Evolutionary conservation across 2,797 vertebrate genomes (phyloP).

Genomic region (Coccyzus lansbergi): DNA sequence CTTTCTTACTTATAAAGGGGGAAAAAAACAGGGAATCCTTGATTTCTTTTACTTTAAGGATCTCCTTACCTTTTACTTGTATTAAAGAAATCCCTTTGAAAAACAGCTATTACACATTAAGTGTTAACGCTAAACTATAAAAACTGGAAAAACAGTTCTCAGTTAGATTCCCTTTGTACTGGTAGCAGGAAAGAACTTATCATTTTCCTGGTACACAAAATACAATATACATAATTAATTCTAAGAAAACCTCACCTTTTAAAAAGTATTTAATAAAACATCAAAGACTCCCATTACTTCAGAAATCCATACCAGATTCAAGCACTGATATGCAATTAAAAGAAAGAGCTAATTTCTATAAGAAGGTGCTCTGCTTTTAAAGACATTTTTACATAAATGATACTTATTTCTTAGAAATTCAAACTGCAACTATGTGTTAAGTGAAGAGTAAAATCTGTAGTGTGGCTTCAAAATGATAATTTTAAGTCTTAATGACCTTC

Average conservation of each 20-base stretch:
- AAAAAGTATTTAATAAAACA: constrained; percentile 79
- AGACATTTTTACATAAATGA: constrained; percentile 57
- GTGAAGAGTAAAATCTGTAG: constrained; percentile 69
- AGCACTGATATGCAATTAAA: constrained; percentile 76
- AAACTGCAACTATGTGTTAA: constrained; percentile 27
- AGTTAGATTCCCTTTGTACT: constrained; percentile 38
- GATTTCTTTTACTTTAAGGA: constrained; percentile 7
- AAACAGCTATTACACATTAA: constrained; percentile 46
- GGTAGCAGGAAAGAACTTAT: constrained; percentile 64
- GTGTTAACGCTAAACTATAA: constrained; percentile 30
- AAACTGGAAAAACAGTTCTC: constrained; percentile 37
- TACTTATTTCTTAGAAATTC: constrained; percentile 39
- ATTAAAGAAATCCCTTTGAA: constrained; percentile 53
- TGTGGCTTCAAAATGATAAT: constrained; percentile 73
- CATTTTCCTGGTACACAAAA: constrained; percentile 61
- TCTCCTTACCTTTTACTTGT: constrained; percentile 54
- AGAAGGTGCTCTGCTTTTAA: constrained; percentile 71
- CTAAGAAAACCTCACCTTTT: constrained; percentile 72
- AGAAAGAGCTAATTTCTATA: constrained; percentile 75
- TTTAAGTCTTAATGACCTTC: constrained; percentile 76
- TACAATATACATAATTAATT: constrained; percentile 62
- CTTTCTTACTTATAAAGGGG: neutral
- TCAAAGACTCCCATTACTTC: constrained; percentile 74
- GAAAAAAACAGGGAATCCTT: neutral
- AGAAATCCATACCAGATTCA: constrained; percentile 73